Conservation (phyloP, 2,113 vertebrate genomes). For the Accipiter cooperii region DNA sequence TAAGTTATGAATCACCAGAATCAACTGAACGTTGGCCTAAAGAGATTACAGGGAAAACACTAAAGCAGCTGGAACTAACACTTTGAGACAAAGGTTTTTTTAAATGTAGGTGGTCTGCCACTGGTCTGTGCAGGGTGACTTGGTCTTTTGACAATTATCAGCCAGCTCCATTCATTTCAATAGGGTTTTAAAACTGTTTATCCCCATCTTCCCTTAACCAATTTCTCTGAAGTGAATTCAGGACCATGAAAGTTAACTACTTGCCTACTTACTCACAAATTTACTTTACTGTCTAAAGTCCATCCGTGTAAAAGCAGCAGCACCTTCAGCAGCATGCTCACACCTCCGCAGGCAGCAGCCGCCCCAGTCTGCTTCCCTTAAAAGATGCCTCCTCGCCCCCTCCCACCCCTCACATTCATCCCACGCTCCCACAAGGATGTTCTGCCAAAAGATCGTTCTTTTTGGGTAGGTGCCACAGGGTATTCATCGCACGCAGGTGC, state of each 20-base stretch:
- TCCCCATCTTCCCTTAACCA: background rate
- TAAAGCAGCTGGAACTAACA: background rate
- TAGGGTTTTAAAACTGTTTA: background rate
- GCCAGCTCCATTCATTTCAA: background rate
- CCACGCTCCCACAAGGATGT: rapidly evolving
- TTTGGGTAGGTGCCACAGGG: background rate
- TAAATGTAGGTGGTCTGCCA: background rate
- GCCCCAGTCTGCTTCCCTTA: background rate
- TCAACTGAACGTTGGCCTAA: background rate
- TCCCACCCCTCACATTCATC: background rate
- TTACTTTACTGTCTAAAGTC: background rate
- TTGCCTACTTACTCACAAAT: background rate
- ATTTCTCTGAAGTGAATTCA: background rate
- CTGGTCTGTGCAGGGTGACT: background rate
- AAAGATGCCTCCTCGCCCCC: background rate
- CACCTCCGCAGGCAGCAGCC: background rate
- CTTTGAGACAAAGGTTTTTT: background rate
- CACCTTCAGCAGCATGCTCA: background rate
- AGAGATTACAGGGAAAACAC: background rate
- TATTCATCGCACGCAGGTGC: rapidly evolving
- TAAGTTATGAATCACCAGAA: background rate
- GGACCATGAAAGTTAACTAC: background rate
- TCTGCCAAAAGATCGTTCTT: background rate
- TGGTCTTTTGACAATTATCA: background rate
- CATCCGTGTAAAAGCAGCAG: background rate